Evolutionary conservation across 2,113 vertebrate genomes (phyloP), one percentile per base, ranked within the genome.

Genomic region (Thunnus maccoyii): DNA sequence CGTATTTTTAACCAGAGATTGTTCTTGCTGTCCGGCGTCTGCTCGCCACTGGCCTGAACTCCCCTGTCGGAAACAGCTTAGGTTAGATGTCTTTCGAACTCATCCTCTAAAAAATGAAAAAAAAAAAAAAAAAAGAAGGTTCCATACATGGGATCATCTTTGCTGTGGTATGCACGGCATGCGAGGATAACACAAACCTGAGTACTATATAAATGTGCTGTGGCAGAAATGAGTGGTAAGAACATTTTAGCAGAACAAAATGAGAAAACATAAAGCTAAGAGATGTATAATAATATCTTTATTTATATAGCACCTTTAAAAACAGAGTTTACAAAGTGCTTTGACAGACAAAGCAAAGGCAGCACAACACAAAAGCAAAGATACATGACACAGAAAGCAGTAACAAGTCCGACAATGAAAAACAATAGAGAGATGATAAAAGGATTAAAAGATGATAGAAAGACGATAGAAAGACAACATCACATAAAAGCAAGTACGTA

Each of bases 151-250:
- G 51, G 56, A 46, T 18, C 16, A 41, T 64, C 27, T 73, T 20
- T 18, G 50, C 17, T 54, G 67, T 66, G 54, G 66, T 78, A 85
- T 77, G 51, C 13, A 56, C 69, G 69, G 27, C 44, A 76, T 64
- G 67, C 64, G 52, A 17, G 58, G 67, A 41, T 44, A 44, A 70
- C 36, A 76, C 30, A 18, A 18, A 73, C 75, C 25, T 32, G 32
- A 22, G 20, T 36, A 10, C 27, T 27, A 11, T 22, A 25, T 17
- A 36, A 67, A 79, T 46, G 67, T 56, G 16, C 18, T 70, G 70
- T 22, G 62, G 54, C 22, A 77, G 57, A 25, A 54, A 58, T 32
- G 68, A 4, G 14, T 56, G 55, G 41, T 17, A 1, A 58, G 60
- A 44, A 13, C 36, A 65, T 41, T 41, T 41, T 9, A 41, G 36